Evolutionary conservation across 2,113 vertebrate genomes (phyloP), one percentile per base, ranked within the genome.

Genomic region (Ivindomyrus marchei): DNA sequence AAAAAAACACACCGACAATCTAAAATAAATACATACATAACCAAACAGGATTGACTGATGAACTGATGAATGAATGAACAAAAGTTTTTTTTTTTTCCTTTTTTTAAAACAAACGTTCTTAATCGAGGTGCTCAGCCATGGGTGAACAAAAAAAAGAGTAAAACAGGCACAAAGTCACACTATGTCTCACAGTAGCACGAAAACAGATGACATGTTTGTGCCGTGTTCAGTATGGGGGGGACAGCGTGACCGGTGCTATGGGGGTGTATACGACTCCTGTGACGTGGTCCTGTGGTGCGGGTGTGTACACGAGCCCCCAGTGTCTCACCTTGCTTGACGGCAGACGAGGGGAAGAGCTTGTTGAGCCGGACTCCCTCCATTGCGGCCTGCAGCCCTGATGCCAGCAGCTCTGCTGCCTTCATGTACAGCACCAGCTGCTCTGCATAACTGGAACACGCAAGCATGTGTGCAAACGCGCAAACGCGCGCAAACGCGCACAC

Each of bases 401-500:
- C 98, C 83, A 99, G 94, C 31, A 98, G 96, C 94, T 99, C 98
- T 0, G 97, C 97, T n/a, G 97, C 96, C 90, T 98, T 99, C 95
- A 99, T 96, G 93, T 98, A 98, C 56, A 99, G 93, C 90, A 99
- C 97, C 42, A 99, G 95, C 94, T 99, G 98, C 92, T 99, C 98
- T 0, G 98, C 97, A 0, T 96, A 97, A 94, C 98, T 99, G 93
- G 0, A 91, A 92, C 0, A 94, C 90, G 85, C 47, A 91, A 83
- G 93, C 24, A 93, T 5, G 89, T 0, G 89, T 83, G 90, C 24
- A 36, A 52, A 13, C 39, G 87, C 13, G 89, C n/a, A 90, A 19
- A 24, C 19, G 5, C 39, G 87, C 13, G 89, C n/a, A 90, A 19
- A 24, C 19, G 5, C 11, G 1, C 62, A 17, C 39, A 90, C 13